phyloP scores from a whole-genome alignment of 2,797 vertebrate species.

The Carcharodon carcharias region DNA sequence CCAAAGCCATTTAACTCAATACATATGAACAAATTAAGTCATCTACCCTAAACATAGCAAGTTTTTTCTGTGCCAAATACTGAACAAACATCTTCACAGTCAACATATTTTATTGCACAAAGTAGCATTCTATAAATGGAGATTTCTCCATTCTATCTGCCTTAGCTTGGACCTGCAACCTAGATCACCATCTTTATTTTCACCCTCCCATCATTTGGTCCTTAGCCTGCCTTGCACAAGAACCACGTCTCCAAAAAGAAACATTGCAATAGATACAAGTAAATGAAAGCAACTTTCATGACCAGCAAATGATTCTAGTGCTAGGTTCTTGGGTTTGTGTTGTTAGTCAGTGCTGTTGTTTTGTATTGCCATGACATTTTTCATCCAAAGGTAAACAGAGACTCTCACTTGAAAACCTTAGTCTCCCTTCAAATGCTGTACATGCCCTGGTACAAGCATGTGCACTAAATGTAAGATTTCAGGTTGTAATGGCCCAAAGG shows the following conservation, averaged over 20 bases:
- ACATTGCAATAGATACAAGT: too few species aligned
- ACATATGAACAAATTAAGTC: neutral
- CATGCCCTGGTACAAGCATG: neutral
- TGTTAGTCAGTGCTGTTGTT: neutral
- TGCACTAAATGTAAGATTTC: neutral
- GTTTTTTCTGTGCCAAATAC: neutral
- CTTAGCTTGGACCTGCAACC: neutral
- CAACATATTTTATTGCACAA: neutral
- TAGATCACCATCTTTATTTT: neutral
- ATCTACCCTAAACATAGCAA: neutral
- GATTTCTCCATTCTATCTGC: neutral
- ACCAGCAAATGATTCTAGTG: neutral
- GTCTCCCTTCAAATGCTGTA: neutral
- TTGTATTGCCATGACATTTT: neutral
- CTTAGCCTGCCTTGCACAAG: neutral
- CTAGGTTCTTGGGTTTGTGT: neutral
- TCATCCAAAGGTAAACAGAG: neutral
- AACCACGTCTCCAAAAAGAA: neutral
- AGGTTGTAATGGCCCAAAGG: neutral
- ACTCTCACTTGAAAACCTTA: neutral
- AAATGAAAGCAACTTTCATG: neutral
- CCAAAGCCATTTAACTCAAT: neutral
- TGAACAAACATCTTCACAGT: neutral
- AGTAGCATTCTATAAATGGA: neutral
- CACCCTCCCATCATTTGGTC: too few species aligned